These are phyloP conservation scores for western clawed frog (Xenopus tropicalis) DNA, from an alignment of 2,113 vertebrate genomes.

Conservation along the genomic window UCB_Xtro_10.0 CM004446.2:31508501-31509000, in stretches of 20 bases:
- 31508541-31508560: not conserved
- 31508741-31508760: not conserved
- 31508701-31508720: conserved; percentile 5
- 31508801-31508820: not conserved
- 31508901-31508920: conserved; percentile 21
- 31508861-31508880: conserved; percentile 16
- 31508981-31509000: too few species aligned
- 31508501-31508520: not conserved
- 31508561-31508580: not conserved
- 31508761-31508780: not conserved
- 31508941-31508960: not conserved
- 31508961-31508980: not conserved
- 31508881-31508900: conserved; percentile 22
- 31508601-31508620: not conserved
- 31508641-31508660: not conserved
- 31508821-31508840: not conserved
- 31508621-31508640: not conserved
- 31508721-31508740: not conserved
- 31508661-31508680: conserved; percentile 1
- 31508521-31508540: not conserved
- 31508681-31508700: not conserved
- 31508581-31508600: too few species aligned
- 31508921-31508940: conserved; percentile 33
- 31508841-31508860: not conserved
- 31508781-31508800: too few species aligned